Base-by-base conservation (phyloP, 2,888 invertebrate genomes). In the Ypsolopha scabrella region DNA sequence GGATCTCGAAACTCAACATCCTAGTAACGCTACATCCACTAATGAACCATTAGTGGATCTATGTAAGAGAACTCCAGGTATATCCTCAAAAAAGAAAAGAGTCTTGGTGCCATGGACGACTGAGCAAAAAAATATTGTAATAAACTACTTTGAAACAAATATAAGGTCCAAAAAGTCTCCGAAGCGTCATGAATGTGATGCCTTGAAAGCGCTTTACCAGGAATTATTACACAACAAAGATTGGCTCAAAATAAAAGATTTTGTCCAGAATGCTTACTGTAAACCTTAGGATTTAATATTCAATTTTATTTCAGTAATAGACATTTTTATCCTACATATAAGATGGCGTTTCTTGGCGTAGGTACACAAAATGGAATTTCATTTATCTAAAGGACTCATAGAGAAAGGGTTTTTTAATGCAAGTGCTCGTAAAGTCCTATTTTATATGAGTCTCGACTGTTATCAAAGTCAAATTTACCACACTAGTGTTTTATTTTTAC, bases 171-270 rank as follows among this genome's bases (percentile, higher is more conserved):
- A 56, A 33, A 55, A 57, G 57, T 60, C 61, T 33, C 63, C 63
- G 36, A 61, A 61, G 54, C 56, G 56, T 56, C 36, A 55, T 50
- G 59, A 61, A 53, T 64, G 60, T 55, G 61, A 62, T 41, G 51
- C 47, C 37, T 51, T 58, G 36, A 55, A 54, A 51, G 51, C 52
- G 13, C 44, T 52, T 48, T 43, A 61, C 51, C 45, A 41, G 48
- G 55, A 56, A 41, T 36, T 62, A 11, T 53, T 62, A n/a, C 34
- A 56, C 14, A 62, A 61, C 53, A 60, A 64, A 55, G 55, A 58
- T 47, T 62, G 62, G 62, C 54, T 61, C n/a, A 61, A 61, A 59
- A 62, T 63, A 41, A 63, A 61, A 51, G 62, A 56, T 41, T 62
- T 58, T 37, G 56, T 61, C n/a, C 60, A 61, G 54, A 61, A 60